Percentiles rank a stretch among this genome's conserved stretches.
Evolutionary conservation across 2,113 vertebrate species (phyloP).

Genomic region (Lutjanus erythropterus): DNA sequence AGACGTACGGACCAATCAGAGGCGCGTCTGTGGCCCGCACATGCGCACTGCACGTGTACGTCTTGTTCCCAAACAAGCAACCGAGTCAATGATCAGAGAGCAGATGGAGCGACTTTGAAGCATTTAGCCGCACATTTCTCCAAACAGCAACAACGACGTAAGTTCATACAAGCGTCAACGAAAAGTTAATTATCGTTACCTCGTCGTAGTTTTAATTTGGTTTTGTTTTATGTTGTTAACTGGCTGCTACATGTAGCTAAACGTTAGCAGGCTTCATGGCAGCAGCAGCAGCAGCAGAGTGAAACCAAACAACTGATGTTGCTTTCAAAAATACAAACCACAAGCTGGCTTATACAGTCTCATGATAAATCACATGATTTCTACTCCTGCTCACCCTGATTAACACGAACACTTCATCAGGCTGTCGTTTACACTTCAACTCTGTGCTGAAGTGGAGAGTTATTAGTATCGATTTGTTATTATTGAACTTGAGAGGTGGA

Average conservation of each 20-base stretch:
- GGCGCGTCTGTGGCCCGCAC: background rate
- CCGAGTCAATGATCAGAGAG: background rate
- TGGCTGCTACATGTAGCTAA: background rate
- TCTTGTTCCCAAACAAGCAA: conserved; percentile 7
- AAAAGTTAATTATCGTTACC: background rate
- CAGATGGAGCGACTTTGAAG: conserved; percentile 21
- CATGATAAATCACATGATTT: conserved; percentile 30
- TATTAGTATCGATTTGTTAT: background rate
- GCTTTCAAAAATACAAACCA: background rate
- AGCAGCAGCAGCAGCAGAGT: too few relatives aligned
- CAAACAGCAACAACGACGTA: conserved; percentile 37
- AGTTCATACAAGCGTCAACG: conserved; percentile 28
- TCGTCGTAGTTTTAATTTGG: fast-evolving
- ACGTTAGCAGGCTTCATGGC: conserved; percentile 18
- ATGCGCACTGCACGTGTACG: conserved; percentile 55
- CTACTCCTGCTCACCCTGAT: background rate
- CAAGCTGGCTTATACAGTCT: background rate
- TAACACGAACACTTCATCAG: background rate
- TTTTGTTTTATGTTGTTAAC: background rate
- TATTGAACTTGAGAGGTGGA: background rate
- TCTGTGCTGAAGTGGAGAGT: background rate
- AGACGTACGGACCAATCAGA: conserved; percentile 50
- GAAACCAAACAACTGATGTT: conserved; percentile 22
- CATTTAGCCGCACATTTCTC: background rate
- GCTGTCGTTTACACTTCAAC: background rate